Percentiles rank a stretch among this genome's conserved stretches.
Evolutionary conservation across 64 coral and sea anemone genomes (phyloP).

Genomic region (Stichodactyla mertensii): DNA sequence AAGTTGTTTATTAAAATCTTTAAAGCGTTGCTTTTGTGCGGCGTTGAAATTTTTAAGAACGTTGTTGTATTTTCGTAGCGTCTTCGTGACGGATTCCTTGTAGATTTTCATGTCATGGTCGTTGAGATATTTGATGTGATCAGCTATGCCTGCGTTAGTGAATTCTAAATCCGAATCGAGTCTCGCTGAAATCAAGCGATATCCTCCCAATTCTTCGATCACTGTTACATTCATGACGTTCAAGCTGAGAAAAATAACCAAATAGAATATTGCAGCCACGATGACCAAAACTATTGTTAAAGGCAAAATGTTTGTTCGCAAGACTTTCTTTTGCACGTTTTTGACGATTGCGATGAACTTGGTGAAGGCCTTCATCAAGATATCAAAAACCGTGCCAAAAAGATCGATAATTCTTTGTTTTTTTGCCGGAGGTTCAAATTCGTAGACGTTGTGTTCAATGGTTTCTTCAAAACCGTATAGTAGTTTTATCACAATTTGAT

Average conservation of each 20-base stretch:
- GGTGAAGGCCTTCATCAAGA: constrained; percentile 30
- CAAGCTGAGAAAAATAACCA: constrained; percentile 33
- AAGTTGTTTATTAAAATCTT: constrained; percentile 36
- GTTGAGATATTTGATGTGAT: constrained; percentile 62
- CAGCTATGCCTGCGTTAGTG: constrained; percentile 50
- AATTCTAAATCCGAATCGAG: constrained; percentile 56
- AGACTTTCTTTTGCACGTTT: constrained; percentile 44
- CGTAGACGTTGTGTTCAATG: constrained; percentile 44
- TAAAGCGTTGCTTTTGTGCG: constrained; percentile 31
- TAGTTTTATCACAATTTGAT: constrained; percentile 44
- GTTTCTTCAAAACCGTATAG: constrained; percentile 73
- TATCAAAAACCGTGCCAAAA: constrained; percentile 19
- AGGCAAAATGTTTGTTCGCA: constrained; percentile 61
- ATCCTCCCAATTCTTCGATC: constrained; percentile 67
- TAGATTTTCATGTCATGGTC: constrained; percentile 59
- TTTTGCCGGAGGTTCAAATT: not conserved
- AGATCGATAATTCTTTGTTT: constrained; percentile 26
- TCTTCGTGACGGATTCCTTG: constrained; percentile 36
- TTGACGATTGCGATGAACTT: constrained; percentile 46
- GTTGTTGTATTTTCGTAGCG: constrained; percentile 26
- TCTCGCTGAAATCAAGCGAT: constrained; percentile 28
- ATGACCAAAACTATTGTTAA: constrained; percentile 27
- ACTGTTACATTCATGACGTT: constrained; percentile 70
- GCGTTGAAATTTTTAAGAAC: constrained; percentile 41
- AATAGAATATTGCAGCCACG: constrained; percentile 24